Evolutionary conservation across 2,797 vertebrate species (phyloP).

Genomic region (Coregonus suidteri): DNA sequence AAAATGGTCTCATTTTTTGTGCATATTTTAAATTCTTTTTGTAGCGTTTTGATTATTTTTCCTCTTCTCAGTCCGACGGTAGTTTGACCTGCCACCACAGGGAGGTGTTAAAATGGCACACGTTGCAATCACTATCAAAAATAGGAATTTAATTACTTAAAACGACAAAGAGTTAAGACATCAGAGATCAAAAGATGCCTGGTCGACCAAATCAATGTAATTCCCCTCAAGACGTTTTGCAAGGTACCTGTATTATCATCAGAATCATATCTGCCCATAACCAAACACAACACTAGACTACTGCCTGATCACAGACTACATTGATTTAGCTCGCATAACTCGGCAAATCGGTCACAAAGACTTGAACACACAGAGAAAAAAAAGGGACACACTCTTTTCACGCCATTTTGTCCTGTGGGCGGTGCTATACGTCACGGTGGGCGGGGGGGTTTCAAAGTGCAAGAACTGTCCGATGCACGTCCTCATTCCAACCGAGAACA

Average conservation of each 20-base stretch:
- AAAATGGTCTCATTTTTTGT: conserved; percentile 88
- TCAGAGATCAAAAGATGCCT: conserved; percentile 64
- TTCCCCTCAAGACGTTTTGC: conserved; percentile 70
- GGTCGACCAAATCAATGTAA: conserved; percentile 78
- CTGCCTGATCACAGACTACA: conserved; percentile 29
- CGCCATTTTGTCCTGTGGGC: no score
- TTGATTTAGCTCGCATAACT: conserved; percentile 47
- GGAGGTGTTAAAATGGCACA: conserved; percentile 89
- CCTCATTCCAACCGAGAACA: no score
- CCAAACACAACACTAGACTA: conserved; percentile 63
- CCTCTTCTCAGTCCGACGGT: conserved; percentile 69
- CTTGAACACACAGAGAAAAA: conserved; percentile 52
- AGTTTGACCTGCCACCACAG: conserved; percentile 66
- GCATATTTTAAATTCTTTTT: conserved; percentile 79
- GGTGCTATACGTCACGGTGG: no score
- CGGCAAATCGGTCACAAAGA: conserved; percentile 68
- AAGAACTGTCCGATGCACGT: no score
- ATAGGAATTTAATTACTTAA: conserved; percentile 84
- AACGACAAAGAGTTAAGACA: conserved; percentile 89
- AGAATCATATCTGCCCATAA: conserved; percentile 56
- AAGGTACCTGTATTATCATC: conserved; percentile 69
- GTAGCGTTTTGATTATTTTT: conserved; percentile 68
- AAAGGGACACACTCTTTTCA: no score
- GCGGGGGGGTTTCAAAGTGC: no score
- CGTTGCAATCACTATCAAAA: conserved; percentile 89